Percentiles rank a stretch among this genome's conserved stretches.
phyloP scores from a whole-genome alignment of 2,888 invertebrate genomes.

The Spilarctia lutea region DNA sequence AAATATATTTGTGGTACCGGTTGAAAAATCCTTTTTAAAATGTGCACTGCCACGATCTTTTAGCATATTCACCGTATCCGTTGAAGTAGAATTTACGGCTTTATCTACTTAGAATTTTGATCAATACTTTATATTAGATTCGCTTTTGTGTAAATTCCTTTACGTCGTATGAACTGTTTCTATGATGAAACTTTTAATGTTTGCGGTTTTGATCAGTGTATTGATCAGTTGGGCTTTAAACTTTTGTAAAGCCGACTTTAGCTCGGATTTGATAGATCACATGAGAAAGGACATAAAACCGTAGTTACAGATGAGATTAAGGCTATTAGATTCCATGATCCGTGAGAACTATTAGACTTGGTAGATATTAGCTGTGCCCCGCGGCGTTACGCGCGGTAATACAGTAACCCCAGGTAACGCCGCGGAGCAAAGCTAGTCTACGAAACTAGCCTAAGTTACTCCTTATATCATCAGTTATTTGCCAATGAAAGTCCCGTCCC shows the following conservation, averaged over 20 bases:
- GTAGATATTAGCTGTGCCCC: no score
- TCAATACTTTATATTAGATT: slow-evolving; percentile 52
- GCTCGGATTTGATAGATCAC: not conserved
- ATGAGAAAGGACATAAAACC: not conserved
- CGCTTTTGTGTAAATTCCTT: slow-evolving; percentile 41
- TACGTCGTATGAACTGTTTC: slow-evolving; percentile 32
- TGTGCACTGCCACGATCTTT: slow-evolving; percentile 28
- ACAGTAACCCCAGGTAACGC: no score
- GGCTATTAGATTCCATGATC: not conserved
- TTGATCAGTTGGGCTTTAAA: slow-evolving; percentile 3
- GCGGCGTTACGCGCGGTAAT: no score
- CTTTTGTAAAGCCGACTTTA: not conserved
- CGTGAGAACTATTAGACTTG: not conserved
- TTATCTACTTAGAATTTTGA: slow-evolving; percentile 56
- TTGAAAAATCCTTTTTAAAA: not conserved
- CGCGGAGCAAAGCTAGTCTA: no score
- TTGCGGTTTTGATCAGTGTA: slow-evolving; percentile 24
- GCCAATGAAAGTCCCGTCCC: no score
- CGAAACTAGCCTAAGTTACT: no score
- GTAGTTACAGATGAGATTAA: not conserved
- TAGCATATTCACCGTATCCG: slow-evolving; percentile 37
- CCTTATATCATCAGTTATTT: no score
- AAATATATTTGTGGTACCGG: not conserved
- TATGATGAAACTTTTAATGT: slow-evolving; percentile 32
- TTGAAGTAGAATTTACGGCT: slow-evolving; percentile 46